Conservation (phyloP, 2,113 vertebrate genomes). For the Apeltes quadracus region DNA sequence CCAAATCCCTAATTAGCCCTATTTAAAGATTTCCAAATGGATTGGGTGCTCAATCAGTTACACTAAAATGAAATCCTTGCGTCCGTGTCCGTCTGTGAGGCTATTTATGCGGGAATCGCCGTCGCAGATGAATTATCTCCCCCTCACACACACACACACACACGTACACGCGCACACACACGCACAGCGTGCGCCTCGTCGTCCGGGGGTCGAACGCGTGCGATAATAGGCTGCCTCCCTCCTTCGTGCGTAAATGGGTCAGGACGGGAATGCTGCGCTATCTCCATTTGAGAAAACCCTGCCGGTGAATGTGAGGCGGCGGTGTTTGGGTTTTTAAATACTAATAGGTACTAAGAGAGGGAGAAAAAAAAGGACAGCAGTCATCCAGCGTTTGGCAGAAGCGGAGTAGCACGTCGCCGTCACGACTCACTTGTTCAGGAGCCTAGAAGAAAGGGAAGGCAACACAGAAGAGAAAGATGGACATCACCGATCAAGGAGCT, state of each 20-base stretch:
- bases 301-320: conserved; percentile 40
- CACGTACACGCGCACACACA: too few species aligned
- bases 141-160: too few species aligned
- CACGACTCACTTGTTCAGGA: conserved; percentile 48
- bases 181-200: conserved; percentile 28
- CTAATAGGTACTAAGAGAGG: too few species aligned
- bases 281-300: conserved; percentile 65
- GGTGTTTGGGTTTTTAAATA: background rate
- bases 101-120: background rate
- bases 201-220: conserved; percentile 37
- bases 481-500: conserved; percentile 93
- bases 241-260: conserved; percentile 75
- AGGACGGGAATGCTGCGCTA: conserved; percentile 57
- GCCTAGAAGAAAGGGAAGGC: conserved; percentile 47
- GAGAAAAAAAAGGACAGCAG: background rate
- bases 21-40: background rate
- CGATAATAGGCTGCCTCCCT: conserved; percentile 59
- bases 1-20: background rate
- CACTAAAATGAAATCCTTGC: too few species aligned
- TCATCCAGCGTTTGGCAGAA: conserved; percentile 27
- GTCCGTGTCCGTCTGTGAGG: background rate
- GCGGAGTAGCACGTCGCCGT: conserved; percentile 60
- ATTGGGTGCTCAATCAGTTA: background rate
- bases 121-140: background rate
- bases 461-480: conserved; percentile 82